Percentiles rank a stretch among this genome's conserved stretches.
These are phyloP conservation scores for Rhynchopsitta pachyrhyncha DNA, from an alignment of 2,113 vertebrate genomes.

Conservation along the genomic window DNA sequence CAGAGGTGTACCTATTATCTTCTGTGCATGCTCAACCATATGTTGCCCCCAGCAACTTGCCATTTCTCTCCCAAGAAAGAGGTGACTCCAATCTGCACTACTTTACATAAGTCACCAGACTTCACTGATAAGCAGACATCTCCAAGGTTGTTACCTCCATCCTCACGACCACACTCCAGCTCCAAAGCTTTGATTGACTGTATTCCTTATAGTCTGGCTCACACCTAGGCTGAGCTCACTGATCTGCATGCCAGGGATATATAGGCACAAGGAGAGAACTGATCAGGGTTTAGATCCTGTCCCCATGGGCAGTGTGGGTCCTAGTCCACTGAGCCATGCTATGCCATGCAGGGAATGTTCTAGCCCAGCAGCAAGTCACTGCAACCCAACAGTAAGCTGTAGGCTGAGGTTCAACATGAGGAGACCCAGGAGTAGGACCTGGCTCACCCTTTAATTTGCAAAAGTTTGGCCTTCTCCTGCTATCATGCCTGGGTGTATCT, in stretches of 20 bases:
- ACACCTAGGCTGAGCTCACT: accelerated
- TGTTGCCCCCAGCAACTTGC: accelerated
- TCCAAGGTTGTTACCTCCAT: not conserved
- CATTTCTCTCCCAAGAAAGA: not conserved
- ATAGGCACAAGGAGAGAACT: not conserved
- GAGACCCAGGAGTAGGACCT: not conserved
- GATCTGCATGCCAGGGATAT: not conserved
- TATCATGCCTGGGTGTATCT: not conserved
- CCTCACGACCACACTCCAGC: not conserved
- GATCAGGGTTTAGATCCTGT: not conserved
- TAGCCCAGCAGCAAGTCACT: not conserved
- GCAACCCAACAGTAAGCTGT: not conserved
- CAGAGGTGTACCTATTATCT: not conserved
- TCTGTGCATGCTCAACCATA: not conserved
- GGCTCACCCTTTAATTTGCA: not conserved
- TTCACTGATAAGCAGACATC: not conserved
- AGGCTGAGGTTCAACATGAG: not conserved
- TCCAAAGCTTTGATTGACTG: not conserved
- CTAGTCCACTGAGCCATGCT: not conserved
- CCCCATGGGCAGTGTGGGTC: not conserved
- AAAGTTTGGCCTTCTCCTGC: not conserved
- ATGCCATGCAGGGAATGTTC: not conserved
- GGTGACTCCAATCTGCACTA: not conserved
- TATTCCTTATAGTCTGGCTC: not conserved
- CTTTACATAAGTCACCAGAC: not conserved